phyloP scores from a whole-genome alignment of 2,888 invertebrate species.

The Craniophora ligustri region DNA sequence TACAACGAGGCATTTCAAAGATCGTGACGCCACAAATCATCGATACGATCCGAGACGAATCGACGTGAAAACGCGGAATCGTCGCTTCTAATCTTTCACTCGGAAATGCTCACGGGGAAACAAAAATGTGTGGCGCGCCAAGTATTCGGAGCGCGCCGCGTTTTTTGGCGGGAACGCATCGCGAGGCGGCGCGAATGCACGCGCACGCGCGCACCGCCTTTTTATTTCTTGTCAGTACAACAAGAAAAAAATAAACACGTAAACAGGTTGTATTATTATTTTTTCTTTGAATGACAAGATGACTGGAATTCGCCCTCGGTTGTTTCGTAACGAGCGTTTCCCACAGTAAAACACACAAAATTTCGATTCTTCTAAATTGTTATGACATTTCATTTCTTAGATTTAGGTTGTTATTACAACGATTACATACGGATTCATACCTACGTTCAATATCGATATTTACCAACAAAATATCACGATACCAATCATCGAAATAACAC shows the following conservation, averaged over 20 bases:
- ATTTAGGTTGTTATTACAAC: slow-evolving; percentile 50
- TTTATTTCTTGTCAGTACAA: slow-evolving; percentile 61
- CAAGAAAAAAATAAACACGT: slow-evolving; percentile 64
- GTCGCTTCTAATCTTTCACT: slow-evolving; percentile 68
- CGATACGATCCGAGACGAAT: slow-evolving; percentile 76
- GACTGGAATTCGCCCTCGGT: slow-evolving; percentile 58
- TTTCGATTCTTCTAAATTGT: slow-evolving; percentile 50
- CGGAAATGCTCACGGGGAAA: slow-evolving; percentile 62
- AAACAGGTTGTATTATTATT: slow-evolving; percentile 78
- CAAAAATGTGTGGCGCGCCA: slow-evolving; percentile 75
- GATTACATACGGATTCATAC: slow-evolving; percentile 49
- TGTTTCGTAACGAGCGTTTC: slow-evolving; percentile 52
- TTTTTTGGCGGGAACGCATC: slow-evolving; percentile 79
- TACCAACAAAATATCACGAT: slow-evolving; percentile 64
- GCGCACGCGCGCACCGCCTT: slow-evolving; percentile 76
- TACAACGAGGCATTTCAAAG: slow-evolving; percentile 64
- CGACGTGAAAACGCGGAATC: slow-evolving; percentile 74
- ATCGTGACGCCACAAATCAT: slow-evolving; percentile 78
- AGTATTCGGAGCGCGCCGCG: slow-evolving; percentile 74
- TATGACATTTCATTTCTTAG: slow-evolving; percentile 54
- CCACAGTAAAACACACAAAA: slow-evolving; percentile 48
- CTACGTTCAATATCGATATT: slow-evolving; percentile 58
- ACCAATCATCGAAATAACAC: slow-evolving; percentile 67
- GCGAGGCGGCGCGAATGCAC: slow-evolving; percentile 74
- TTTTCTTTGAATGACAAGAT: slow-evolving; percentile 65